These are phyloP conservation scores for Xestoiulus laeticollis DNA, from an alignment of 2,888 invertebrate genomes.

Conservation along the genomic window DNA sequence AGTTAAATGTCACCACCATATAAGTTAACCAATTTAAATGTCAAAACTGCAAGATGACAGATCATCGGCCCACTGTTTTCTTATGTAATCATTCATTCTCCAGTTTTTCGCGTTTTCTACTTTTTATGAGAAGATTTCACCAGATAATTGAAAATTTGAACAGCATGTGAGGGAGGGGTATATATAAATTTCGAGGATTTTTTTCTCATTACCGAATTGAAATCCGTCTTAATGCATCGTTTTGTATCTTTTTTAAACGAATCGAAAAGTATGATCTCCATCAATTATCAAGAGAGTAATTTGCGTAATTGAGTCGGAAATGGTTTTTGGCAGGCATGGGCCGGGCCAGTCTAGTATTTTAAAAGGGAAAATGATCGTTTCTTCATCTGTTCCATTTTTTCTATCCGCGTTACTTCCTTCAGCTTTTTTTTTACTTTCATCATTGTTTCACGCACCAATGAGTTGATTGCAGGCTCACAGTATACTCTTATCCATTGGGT, in stretches of 20 bases:
- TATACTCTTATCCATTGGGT: slow-evolving; percentile 16
- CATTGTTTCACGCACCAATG: slow-evolving; percentile 42
- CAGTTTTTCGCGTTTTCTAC: not conserved
- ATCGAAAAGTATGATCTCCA: slow-evolving; percentile 39
- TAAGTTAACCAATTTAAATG: not conserved
- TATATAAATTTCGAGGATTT: not conserved
- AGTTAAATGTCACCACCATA: not conserved
- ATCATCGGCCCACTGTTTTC: not conserved
- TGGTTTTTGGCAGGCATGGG: not conserved
- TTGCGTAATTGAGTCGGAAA: slow-evolving; percentile 45
- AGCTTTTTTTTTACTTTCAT: slow-evolving; percentile 45
- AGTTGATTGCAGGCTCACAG: slow-evolving; percentile 42
- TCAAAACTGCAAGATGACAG: not conserved
- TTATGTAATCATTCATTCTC: not conserved
- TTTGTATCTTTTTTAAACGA: not conserved
- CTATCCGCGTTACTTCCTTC: not conserved
- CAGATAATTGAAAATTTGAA: not conserved
- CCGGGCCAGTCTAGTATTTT: not conserved
- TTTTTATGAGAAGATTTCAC: not conserved
- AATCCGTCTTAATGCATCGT: slow-evolving; percentile 36
- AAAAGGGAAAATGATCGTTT: not conserved
- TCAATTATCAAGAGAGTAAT: slow-evolving; percentile 46
- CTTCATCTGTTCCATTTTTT: slow-evolving; percentile 31
- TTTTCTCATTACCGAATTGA: slow-evolving; percentile 31
- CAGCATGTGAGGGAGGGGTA: not conserved